Percentiles rank a stretch among this genome's conserved stretches.
These are phyloP conservation scores for Oligia latruncula DNA, from an alignment of 2,888 invertebrate genomes.

Conservation along the genomic window DNA sequence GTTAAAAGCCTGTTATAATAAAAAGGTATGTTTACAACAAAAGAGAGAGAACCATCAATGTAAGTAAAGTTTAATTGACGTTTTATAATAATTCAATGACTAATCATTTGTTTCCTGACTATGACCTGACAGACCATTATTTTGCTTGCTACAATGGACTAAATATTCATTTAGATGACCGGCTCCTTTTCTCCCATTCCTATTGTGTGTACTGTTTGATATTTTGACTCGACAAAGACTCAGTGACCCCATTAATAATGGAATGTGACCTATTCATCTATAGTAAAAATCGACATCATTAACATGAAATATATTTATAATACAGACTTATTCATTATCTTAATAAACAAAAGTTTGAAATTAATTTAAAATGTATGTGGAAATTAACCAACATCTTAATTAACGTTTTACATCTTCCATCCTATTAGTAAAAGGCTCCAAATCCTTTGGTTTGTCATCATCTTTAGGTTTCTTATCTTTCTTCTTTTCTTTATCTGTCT, in stretches of 20 bases:
- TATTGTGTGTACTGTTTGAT: not conserved
- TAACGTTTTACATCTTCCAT: not conserved
- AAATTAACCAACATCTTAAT: not conserved
- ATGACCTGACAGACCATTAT: not conserved
- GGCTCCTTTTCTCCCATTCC: not conserved
- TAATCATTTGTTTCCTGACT: not conserved
- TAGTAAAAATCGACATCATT: slow-evolving; percentile 1
- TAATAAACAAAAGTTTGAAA: not conserved
- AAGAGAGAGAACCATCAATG: not conserved
- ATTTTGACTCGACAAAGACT: slow-evolving; percentile 2
- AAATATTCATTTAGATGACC: not conserved
- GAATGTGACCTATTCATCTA: not conserved
- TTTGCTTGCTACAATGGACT: not conserved
- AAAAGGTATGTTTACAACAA: not conserved
- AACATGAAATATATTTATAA: slow-evolving; percentile 7
- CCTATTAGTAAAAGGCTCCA: slow-evolving; percentile 31
- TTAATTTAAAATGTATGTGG: not conserved
- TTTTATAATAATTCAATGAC: not conserved
- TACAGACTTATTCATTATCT: not conserved
- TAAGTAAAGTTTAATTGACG: not conserved
- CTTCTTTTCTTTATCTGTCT: slow-evolving; percentile 16
- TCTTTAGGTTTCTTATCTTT: slow-evolving; percentile 21
- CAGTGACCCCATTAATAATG: not conserved
- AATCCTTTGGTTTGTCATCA: not conserved
- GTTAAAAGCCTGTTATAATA: not conserved